Evolutionary conservation across 2,888 invertebrate species (phyloP).

Genomic region (Orgyia antiqua): DNA sequence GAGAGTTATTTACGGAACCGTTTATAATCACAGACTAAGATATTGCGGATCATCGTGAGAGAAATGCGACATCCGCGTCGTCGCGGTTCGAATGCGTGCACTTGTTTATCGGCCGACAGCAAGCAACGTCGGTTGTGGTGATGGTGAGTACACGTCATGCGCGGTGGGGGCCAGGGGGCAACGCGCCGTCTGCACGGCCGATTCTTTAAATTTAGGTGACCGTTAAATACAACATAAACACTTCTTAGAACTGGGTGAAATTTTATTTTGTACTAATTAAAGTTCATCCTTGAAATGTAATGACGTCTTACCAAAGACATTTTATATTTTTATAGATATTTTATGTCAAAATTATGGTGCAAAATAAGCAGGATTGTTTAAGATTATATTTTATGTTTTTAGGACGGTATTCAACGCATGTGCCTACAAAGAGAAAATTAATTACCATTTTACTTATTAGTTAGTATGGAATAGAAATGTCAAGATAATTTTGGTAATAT

Average conservation of each 20-base stretch:
- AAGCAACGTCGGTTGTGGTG: slow-evolving; percentile 29
- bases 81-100: slow-evolving; percentile 48
- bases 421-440: too few relatives aligned
- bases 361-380: too few relatives aligned
- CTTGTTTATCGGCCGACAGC: slow-evolving; percentile 46
- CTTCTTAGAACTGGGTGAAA: slow-evolving; percentile 14
- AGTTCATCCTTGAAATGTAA: too few relatives aligned
- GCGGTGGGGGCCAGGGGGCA: slow-evolving; percentile 54
- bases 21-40: slow-evolving; percentile 27
- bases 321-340: background rate
- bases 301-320: slow-evolving; percentile 15
- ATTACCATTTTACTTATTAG: too few relatives aligned
- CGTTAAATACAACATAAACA: slow-evolving; percentile 26
- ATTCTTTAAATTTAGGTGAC: slow-evolving; percentile 41
- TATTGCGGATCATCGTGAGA: slow-evolving; percentile 29
- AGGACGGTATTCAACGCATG: too few relatives aligned
- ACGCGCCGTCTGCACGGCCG: slow-evolving; percentile 48
- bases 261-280: background rate
- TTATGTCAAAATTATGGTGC: too few relatives aligned
- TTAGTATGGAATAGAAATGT: too few relatives aligned
- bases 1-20: slow-evolving; percentile 23
- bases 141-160: slow-evolving; percentile 35
- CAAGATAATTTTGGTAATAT: too few relatives aligned
- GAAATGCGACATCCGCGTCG: slow-evolving; percentile 43
- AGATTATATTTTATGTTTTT: too few relatives aligned